Conservation (phyloP, 53 echinoderm and acorn worm genomes). For the Holothuria leucospilota region DNA sequence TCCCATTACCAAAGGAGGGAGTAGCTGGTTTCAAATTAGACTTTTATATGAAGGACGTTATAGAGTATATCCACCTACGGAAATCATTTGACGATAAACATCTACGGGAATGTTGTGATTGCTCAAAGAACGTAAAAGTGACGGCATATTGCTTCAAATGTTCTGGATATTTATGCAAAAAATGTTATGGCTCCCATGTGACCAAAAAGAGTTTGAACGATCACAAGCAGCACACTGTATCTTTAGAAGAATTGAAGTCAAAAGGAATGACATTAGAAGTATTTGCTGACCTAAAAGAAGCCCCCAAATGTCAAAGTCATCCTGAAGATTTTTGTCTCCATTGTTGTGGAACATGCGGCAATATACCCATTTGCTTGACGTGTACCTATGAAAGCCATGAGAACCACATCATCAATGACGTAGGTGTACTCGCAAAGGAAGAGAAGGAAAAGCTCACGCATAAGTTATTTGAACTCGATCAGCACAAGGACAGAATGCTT, state of each 20-base stretch:
- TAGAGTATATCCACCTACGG: not conserved
- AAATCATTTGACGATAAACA: conserved; percentile 16
- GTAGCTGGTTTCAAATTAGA: not conserved
- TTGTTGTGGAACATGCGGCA: conserved; percentile 11
- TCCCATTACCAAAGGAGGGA: not conserved
- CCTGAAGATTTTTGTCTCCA: no score
- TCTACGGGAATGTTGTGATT: not conserved
- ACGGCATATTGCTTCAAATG: conserved; percentile 21
- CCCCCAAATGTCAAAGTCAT: conserved; percentile 5
- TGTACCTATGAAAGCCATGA: conserved; percentile 7
- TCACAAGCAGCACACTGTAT: not conserved
- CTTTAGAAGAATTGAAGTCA: not conserved
- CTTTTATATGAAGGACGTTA: conserved; percentile 9
- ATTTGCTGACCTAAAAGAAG: not conserved
- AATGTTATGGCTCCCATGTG: conserved; percentile 5
- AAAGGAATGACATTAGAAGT: not conserved
- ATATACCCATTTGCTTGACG: not conserved
- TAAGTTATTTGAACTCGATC: not conserved
- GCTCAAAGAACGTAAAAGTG: conserved; percentile 1
- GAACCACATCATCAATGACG: conserved; percentile 1
- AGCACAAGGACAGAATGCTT: not conserved
- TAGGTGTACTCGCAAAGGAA: not conserved
- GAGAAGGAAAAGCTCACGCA: not conserved
- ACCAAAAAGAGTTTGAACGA: conserved; percentile 4
- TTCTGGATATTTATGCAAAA: not conserved